phyloP scores from a whole-genome alignment of 2,797 vertebrate species.

The Uromys caudimaculatus region DNA sequence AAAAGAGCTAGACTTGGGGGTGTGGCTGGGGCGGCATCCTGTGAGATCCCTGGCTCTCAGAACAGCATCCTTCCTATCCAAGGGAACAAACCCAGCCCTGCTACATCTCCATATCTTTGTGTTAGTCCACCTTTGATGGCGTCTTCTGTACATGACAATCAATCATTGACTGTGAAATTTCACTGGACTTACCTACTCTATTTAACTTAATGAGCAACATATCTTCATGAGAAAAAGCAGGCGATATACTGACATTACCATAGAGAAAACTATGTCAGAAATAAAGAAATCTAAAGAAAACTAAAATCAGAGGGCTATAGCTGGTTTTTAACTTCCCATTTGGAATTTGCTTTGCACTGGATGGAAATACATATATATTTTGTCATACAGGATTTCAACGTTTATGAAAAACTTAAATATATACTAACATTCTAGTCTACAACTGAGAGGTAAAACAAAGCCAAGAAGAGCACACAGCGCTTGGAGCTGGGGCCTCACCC shows the following conservation, averaged over 20 bases:
- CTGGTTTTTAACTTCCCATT: neutral
- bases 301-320: neutral
- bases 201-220: constrained; percentile 17
- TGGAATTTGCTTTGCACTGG: neutral
- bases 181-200: neutral
- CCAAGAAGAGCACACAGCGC: fast-evolving
- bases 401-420: neutral
- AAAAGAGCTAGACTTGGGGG: neutral
- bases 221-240: constrained; percentile 47
- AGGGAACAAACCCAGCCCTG: neutral
- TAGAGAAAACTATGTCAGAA: neutral
- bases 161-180: neutral
- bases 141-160: neutral
- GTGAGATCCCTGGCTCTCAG: neutral
- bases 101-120: neutral
- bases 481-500: no score
- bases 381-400: neutral
- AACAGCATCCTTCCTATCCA: fast-evolving
- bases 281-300: neutral
- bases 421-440: neutral
- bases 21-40: neutral
- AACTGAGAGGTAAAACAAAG: neutral
- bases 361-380: neutral
- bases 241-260: neutral
- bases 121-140: neutral